A percentile compares a stretch with the other conserved stretches of the same genome.
phyloP scores from a whole-genome alignment of 1,140 invertebrate species.

The Pentalonia nigronervosa region DNA sequence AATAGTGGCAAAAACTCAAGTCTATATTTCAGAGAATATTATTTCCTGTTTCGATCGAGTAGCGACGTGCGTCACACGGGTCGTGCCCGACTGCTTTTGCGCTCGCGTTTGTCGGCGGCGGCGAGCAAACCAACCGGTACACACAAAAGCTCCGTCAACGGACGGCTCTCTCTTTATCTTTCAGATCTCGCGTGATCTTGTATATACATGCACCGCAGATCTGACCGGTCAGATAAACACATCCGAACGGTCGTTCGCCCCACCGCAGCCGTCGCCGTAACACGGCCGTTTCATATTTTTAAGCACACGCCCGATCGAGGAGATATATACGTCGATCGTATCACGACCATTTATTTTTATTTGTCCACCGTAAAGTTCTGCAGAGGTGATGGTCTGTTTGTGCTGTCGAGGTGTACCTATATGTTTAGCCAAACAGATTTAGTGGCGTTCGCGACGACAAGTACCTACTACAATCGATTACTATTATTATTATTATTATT shows the following conservation, averaged over 20 bases:
- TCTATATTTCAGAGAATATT: not conserved
- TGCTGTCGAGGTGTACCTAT: not conserved
- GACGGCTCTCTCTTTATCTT: constrained; percentile 48
- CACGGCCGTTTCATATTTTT: constrained; percentile 8
- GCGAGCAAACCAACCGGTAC: constrained; percentile 32
- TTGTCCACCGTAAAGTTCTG: not conserved
- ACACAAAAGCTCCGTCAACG: constrained; percentile 23
- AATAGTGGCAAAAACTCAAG: not conserved
- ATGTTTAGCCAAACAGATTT: constrained; percentile 5
- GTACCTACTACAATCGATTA: constrained; percentile 25
- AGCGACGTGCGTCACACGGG: constrained; percentile 41
- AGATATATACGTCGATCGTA: constrained; percentile 14
- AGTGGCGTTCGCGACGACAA: not conserved
- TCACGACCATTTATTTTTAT: not conserved
- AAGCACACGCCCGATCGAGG: not conserved
- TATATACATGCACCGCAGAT: constrained; percentile 51
- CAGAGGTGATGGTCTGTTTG: not conserved
- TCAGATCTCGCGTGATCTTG: constrained; percentile 51
- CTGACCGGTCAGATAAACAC: constrained; percentile 34
- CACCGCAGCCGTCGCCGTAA: not conserved
- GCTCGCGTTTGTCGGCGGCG: constrained; percentile 41
- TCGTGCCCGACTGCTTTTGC: constrained; percentile 1
- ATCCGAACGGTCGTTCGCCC: constrained; percentile 50
- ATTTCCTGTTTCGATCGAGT: constrained; percentile 44
- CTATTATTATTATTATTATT: constrained; percentile 15